These are phyloP conservation scores for Phallusia fumigata DNA, from an alignment of 23 tunicate genomes.

Conservation along the genomic window DNA sequence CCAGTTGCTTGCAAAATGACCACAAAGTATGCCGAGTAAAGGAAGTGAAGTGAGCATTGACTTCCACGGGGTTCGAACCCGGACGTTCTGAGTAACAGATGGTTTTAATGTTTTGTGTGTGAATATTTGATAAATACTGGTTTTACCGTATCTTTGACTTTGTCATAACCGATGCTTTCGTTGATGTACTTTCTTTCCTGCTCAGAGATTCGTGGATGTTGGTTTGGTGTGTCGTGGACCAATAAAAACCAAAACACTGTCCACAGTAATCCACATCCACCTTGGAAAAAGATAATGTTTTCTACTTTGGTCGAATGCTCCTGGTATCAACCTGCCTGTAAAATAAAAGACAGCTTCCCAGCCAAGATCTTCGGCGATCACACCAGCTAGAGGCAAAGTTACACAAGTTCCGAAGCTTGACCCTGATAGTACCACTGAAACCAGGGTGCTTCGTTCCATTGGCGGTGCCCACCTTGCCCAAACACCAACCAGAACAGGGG, in stretches of 20 bases:
- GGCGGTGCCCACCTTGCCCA: slow-evolving; percentile 85
- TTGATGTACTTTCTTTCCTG: slow-evolving; percentile 79
- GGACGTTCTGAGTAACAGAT: neutral
- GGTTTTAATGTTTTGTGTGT: neutral
- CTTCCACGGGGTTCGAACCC: slow-evolving; percentile 67
- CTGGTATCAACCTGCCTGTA: slow-evolving; percentile 33
- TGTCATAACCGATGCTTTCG: slow-evolving; percentile 45
- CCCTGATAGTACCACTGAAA: slow-evolving; percentile 52
- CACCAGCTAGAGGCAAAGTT: slow-evolving; percentile 63
- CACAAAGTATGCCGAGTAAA: slow-evolving; percentile 58
- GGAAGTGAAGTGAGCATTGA: slow-evolving; percentile 88
- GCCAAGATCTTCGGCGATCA: slow-evolving; percentile 49
- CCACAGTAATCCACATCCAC: slow-evolving; percentile 55
- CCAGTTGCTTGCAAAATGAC: slow-evolving; percentile 95
- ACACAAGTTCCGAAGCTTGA: slow-evolving; percentile 76
- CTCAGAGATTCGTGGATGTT: slow-evolving; percentile 90
- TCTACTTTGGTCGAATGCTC: neutral
- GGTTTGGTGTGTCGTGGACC: slow-evolving; percentile 58
- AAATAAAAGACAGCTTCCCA: slow-evolving; percentile 87
- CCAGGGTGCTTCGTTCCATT: slow-evolving; percentile 61
- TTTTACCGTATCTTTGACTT: slow-evolving; percentile 30
- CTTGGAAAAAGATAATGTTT: neutral
- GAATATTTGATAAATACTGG: neutral
- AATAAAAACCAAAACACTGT: slow-evolving; percentile 62
- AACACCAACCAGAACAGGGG: slow-evolving; percentile 64